Evolutionary conservation across 1,140 invertebrate species (phyloP), one percentile per base, ranked within the genome.

Genomic region (Pogonomyrmex barbatus): DNA sequence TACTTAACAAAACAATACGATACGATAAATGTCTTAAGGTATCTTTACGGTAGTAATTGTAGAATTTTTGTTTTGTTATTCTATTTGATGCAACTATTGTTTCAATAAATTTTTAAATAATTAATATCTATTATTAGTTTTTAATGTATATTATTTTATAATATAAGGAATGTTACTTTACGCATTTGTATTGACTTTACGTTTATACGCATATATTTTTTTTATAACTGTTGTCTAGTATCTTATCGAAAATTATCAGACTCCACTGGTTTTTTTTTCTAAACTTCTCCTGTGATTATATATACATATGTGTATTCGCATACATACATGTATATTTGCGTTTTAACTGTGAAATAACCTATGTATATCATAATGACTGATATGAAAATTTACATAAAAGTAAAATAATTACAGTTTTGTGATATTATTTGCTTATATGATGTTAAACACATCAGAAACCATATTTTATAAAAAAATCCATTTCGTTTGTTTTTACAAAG

Each of bases 241-340:
- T 36, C 65, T 67, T 42, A 65, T 65, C 63, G 36, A 5, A 67
- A 30, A n/a, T 67, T 67, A 67, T 67, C 39, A 24, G 65, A 67
- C 39, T 24, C 63, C 17, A 42, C 36, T 10, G n/a, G 24, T 45
- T 39, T 2, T n/a, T 9, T 67, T 47, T 67, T 9, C n/a, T 67
- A 67, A 3, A 24, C 24, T 24, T 24, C 65, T 47, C 45, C 24
- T 42, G 24, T n/a, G 8, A 10, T 24, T 30, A 24, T 24, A 24
- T 24, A 0, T 67, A n/a, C 65, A 47, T n/a, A 24, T 10, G 14
- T 42, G 17, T 39, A 10, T 10, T 5, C 30, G 4, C 17, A 6
- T 36, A 24, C 63, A 36, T 65, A 24, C 24, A 24, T 24, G 24
- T 24, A 24, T 24, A 24, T 24, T 0, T 24, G 24, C 24, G 24